Conservation (phyloP, 1,140 invertebrate genomes). For the Acyrthosiphon pisum region DNA sequence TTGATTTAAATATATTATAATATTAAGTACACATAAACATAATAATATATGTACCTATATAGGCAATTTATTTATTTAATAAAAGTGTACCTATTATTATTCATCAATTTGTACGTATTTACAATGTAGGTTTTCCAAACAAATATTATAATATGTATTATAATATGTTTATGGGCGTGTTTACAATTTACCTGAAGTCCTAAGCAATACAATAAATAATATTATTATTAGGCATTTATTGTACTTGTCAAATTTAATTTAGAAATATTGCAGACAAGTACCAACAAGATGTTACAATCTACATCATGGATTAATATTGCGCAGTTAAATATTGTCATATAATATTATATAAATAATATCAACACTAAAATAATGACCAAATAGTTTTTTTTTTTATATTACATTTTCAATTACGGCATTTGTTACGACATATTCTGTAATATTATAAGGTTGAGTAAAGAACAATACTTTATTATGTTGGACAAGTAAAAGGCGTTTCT, state of each 20-base stretch:
- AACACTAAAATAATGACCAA: background rate
- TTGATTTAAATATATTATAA: background rate
- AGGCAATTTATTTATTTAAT: background rate
- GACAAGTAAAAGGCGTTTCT: background rate
- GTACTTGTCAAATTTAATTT: too few relatives aligned
- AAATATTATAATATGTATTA: slow-evolving; percentile 5
- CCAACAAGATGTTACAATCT: background rate
- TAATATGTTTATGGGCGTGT: background rate
- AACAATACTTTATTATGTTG: background rate
- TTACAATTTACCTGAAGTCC: background rate
- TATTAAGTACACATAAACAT: background rate
- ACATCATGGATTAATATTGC: background rate
- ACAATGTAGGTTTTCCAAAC: background rate
- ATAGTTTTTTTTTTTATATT: background rate
- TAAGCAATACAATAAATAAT: background rate
- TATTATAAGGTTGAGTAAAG: background rate
- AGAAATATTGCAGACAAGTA: background rate
- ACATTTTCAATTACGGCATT: background rate
- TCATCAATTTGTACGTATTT: background rate
- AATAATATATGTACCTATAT: background rate
- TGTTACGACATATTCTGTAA: background rate
- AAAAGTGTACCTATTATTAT: background rate
- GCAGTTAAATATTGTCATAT: background rate
- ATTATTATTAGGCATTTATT: background rate
- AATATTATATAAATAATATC: too few relatives aligned